Percentiles rank a stretch among this genome's conserved stretches.
Evolutionary conservation across 2,113 vertebrate genomes (phyloP).

Genomic region (Megaceryle maxima): DNA sequence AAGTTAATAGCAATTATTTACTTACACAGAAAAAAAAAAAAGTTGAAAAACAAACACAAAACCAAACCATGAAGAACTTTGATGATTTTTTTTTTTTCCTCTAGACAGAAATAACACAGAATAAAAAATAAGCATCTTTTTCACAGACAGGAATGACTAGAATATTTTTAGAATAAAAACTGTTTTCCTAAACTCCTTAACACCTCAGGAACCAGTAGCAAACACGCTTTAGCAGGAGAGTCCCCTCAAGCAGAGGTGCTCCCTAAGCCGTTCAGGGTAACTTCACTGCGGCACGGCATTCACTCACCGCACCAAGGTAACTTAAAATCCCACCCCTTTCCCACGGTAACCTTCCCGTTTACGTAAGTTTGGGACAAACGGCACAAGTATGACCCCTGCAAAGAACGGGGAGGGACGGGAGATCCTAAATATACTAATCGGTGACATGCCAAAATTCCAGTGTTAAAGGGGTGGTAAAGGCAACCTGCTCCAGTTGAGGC

Average conservation of each 20-base stretch:
- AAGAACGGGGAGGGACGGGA: rapidly evolving
- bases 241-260: rapidly evolving
- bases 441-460: rapidly evolving
- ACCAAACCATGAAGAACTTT: background rate
- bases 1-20: background rate
- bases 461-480: rapidly evolving
- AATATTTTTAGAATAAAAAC: background rate
- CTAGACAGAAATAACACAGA: background rate
- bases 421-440: rapidly evolving
- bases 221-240: rapidly evolving
- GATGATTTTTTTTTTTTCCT: background rate
- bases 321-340: rapidly evolving
- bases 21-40: background rate
- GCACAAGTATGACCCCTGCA: too few relatives aligned
- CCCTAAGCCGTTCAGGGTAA: rapidly evolving
- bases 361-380: too few relatives aligned
- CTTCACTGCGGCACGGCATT: rapidly evolving
- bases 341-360: rapidly evolving
- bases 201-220: background rate
- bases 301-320: rapidly evolving
- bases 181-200: background rate
- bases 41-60: background rate
- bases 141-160: background rate
- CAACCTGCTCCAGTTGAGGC: too few relatives aligned
- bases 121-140: background rate